Conservation (phyloP, 1,140 invertebrate genomes). For the Drosophila erecta region DNA sequence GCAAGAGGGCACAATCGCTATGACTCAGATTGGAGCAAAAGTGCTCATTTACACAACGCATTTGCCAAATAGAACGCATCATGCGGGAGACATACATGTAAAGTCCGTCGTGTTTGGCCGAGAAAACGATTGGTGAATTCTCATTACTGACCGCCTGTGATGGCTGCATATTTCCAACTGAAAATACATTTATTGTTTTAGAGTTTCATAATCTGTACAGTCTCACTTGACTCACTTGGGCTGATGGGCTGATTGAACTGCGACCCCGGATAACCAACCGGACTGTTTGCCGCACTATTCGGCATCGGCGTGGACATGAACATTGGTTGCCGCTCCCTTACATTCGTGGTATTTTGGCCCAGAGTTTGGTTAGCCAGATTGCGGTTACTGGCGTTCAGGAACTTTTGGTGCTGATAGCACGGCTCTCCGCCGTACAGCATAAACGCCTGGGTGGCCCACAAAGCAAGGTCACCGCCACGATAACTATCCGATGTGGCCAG, state of each 20-base stretch:
- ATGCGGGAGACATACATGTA: constrained; percentile 96
- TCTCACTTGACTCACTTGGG: constrained; percentile 60
- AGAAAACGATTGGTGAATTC: constrained; percentile 69
- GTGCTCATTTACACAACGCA: constrained; percentile 87
- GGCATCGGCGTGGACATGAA: constrained; percentile 82
- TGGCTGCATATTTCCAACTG: constrained; percentile 66
- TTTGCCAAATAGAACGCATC: constrained; percentile 92
- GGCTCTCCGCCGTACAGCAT: constrained; percentile 95
- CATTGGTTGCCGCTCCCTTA: constrained; percentile 60
- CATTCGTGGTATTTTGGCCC: constrained; percentile 5
- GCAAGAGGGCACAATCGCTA: constrained; percentile 85
- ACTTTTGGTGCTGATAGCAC: constrained; percentile 53
- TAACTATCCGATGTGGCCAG: constrained; percentile 91
- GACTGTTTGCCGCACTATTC: constrained; percentile 22
- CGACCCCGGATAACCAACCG: constrained; percentile 9
- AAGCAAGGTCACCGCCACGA: constrained; percentile 90
- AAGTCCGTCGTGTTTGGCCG: constrained; percentile 95
- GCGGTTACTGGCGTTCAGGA: constrained; percentile 45
- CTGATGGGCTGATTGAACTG: constrained; percentile 64
- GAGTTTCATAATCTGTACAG: no score
- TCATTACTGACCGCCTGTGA: constrained; percentile 46
- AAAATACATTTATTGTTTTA: background rate
- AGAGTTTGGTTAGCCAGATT: constrained; percentile 51
- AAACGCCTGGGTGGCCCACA: constrained; percentile 96
- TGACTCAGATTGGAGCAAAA: constrained; percentile 85